A percentile compares a stretch with the other conserved stretches of the same genome.
phyloP scores from a whole-genome alignment of 2,113 vertebrate genomes.

The Pipra filicauda region DNA sequence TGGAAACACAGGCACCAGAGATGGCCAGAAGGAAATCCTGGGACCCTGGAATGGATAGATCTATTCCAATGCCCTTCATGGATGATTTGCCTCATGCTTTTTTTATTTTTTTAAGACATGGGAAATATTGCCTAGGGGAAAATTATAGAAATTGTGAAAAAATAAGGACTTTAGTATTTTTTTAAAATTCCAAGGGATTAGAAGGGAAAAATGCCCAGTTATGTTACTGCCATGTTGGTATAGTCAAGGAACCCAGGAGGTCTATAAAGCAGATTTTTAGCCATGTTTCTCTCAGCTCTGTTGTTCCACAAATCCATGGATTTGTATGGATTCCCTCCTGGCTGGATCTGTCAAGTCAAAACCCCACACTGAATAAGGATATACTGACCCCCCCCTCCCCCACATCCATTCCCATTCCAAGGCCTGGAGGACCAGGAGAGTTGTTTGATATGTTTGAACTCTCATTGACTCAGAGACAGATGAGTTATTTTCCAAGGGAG shows the following conservation, averaged over 20 bases:
- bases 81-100: neutral
- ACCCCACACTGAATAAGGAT: neutral
- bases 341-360: neutral
- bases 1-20: neutral
- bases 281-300: neutral
- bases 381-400: neutral
- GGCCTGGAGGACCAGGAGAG: neutral
- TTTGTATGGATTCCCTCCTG: neutral
- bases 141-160: neutral
- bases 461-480: accelerated
- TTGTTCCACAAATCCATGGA: neutral
- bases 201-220: neutral
- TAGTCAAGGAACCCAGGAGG: neutral
- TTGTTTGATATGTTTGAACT: neutral
- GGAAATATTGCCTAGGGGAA: neutral
- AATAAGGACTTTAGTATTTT: neutral
- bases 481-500: neutral
- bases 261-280: neutral
- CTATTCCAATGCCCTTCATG: neutral
- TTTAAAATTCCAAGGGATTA: neutral
- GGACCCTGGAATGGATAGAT: neutral
- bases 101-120: neutral
- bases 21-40: neutral
- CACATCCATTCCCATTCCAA: accelerated
- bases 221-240: neutral